A percentile compares a stretch with the other conserved stretches of the same genome.
Conservation (phyloP, 2,797 vertebrate species). For the Brachymystax lenok region DNA sequence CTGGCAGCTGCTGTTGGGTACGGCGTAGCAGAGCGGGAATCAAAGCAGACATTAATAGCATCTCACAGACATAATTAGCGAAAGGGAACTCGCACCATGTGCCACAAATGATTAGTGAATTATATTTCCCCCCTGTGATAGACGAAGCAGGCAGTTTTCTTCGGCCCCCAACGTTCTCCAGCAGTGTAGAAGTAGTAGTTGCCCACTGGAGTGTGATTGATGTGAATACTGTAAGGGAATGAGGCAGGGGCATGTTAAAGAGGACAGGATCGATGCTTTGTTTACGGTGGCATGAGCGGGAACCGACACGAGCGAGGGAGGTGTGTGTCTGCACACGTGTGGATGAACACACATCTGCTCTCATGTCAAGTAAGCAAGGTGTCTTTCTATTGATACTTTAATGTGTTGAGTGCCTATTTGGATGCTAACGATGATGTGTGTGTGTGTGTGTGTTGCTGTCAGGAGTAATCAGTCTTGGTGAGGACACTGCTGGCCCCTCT, state of each 20-base stretch:
- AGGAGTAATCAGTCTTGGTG: constrained; percentile 36
- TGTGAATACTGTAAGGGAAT: neutral
- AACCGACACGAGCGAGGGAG: too few relatives aligned
- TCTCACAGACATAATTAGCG: constrained; percentile 41
- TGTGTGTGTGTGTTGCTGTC: constrained; percentile 5
- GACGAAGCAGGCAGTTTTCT: neutral
- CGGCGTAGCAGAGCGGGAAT: neutral
- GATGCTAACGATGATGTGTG: too few relatives aligned
- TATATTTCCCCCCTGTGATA: neutral
- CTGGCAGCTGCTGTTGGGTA: neutral
- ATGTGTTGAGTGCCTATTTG: too few relatives aligned
- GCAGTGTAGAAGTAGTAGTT: neutral
- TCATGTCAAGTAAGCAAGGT: too few relatives aligned
- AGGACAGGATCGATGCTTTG: neutral
- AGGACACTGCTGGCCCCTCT: constrained; percentile 41
- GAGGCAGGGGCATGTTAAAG: neutral
- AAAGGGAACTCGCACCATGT: constrained; percentile 30
- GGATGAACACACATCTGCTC: too few relatives aligned
- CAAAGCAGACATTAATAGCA: constrained; percentile 9
- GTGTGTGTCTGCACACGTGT: neutral
- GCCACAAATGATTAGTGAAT: constrained; percentile 7
- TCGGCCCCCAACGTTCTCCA: neutral
- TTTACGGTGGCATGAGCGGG: neutral
- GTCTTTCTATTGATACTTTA: too few relatives aligned
- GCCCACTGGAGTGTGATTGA: neutral